Evolutionary conservation across 2,797 vertebrate genomes (phyloP).

Genomic region (Ceryle rudis): DNA sequence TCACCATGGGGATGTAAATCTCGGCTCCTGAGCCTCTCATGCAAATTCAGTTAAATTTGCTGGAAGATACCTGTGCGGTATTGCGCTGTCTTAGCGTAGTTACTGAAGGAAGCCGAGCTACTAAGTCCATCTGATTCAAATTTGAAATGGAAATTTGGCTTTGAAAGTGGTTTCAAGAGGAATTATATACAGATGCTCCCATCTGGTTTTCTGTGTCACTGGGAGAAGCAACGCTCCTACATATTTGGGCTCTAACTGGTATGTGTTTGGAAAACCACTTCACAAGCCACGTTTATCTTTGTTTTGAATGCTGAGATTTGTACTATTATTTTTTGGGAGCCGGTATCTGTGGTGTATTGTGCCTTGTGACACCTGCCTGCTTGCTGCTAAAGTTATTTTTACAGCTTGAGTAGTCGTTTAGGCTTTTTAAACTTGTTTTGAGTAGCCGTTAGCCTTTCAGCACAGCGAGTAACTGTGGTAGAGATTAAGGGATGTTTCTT

Average conservation of each 20-base stretch:
- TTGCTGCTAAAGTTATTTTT: neutral
- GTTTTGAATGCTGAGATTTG: neutral
- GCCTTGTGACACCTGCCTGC: neutral
- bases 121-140: neutral
- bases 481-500: neutral
- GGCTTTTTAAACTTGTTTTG: neutral
- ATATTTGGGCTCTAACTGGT: neutral
- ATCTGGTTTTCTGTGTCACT: neutral
- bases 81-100: fast-evolving
- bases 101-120: neutral
- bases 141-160: neutral
- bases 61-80: fast-evolving
- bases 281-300: neutral
- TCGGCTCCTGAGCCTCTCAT: neutral
- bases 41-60: neutral
- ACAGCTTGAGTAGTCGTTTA: neutral
- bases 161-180: neutral
- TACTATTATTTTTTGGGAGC: neutral
- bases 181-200: neutral
- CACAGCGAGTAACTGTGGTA: neutral
- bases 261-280: neutral
- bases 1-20: neutral
- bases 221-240: neutral
- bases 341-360: neutral
- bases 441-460: neutral